Percentiles rank a stretch among this genome's conserved stretches.
Evolutionary conservation across 1,140 invertebrate genomes (phyloP).

Genomic region (Metopolophium dirhodum): DNA sequence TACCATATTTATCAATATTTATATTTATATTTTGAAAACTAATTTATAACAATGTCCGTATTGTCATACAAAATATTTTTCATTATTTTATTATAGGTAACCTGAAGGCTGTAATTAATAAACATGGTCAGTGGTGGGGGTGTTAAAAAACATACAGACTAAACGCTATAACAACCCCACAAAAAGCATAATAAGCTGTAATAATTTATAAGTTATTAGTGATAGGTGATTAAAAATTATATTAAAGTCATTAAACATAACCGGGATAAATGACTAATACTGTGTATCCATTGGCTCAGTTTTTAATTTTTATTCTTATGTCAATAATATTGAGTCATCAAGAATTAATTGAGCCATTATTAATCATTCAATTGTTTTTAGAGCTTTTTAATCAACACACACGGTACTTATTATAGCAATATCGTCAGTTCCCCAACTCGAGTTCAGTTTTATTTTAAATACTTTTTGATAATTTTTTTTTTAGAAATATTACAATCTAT

Average conservation of each 20-base stretch:
- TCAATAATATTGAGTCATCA: neutral
- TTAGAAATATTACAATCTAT: neutral
- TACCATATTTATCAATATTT: neutral
- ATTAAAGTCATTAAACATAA: neutral
- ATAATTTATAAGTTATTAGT: neutral
- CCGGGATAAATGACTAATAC: neutral
- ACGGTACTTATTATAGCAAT: neutral
- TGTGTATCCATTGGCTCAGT: neutral
- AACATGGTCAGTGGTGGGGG: too few species aligned
- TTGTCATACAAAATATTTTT: neutral
- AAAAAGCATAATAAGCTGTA: neutral
- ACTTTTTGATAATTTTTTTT: neutral
- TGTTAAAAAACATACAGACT: neutral
- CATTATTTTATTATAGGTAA: neutral
- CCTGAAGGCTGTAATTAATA: neutral
- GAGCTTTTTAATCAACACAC: neutral
- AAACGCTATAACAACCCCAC: neutral
- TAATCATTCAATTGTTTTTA: neutral
- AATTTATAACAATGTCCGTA: neutral
- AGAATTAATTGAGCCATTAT: neutral
- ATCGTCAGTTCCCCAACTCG: neutral
- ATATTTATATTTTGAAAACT: neutral
- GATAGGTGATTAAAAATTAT: neutral
- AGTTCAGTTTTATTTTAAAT: neutral
- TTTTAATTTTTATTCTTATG: neutral